A percentile compares a stretch with the other conserved stretches of the same genome.
These are phyloP conservation scores for Lutra lutra DNA, from an alignment of 2,797 vertebrate species.

Conservation along the genomic window DNA sequence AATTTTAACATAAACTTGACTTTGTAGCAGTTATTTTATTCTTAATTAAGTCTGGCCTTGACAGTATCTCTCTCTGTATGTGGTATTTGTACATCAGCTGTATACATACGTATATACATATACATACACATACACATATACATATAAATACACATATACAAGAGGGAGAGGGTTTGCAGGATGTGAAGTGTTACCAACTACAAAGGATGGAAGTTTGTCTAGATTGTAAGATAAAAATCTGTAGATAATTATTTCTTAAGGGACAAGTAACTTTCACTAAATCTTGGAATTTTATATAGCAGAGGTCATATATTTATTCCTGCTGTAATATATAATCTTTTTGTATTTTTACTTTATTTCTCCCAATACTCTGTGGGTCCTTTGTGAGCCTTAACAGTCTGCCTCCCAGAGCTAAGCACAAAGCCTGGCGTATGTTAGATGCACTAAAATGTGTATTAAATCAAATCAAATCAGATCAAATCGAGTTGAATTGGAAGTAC, in stretches of 20 bases:
- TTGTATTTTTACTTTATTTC: not conserved
- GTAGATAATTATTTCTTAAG: not conserved
- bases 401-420: not conserved
- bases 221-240: not conserved
- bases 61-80: not conserved
- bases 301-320: too few relatives aligned
- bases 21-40: not conserved
- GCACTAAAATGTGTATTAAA: not conserved
- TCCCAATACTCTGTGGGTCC: not conserved
- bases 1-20: not conserved
- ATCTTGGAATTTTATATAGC: not conserved
- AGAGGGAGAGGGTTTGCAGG: not conserved
- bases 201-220: not conserved
- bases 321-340: not conserved
- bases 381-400: not conserved
- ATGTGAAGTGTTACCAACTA: not conserved
- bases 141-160: not conserved
- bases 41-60: not conserved
- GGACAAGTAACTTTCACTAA: not conserved
- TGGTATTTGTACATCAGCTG: not conserved
- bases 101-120: not conserved
- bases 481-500: not conserved
- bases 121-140: too few relatives aligned
- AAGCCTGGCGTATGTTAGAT: not conserved
- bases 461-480: not conserved